phyloP scores from a whole-genome alignment of 2,113 vertebrate species.

The Muntiacus muntjak region DNA sequence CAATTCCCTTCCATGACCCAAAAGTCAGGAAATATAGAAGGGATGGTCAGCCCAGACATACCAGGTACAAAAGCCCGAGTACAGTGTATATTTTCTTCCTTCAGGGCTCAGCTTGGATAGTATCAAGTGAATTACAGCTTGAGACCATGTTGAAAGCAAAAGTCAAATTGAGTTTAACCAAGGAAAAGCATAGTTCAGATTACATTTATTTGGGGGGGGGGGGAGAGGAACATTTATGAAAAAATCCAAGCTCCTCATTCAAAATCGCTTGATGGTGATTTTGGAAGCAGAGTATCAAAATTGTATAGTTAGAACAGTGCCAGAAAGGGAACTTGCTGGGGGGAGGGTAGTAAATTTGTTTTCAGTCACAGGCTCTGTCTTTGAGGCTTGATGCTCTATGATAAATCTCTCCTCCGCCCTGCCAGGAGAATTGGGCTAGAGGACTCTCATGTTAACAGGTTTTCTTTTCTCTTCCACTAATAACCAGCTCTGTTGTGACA shows the following conservation, averaged over 20 bases:
- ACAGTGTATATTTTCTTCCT: background rate
- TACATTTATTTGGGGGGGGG: background rate
- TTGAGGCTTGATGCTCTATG: background rate
- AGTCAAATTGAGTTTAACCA: background rate
- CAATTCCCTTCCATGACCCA: background rate
- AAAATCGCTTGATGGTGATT: background rate
- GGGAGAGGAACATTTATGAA: background rate
- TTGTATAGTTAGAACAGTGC: background rate
- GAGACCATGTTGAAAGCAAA: background rate
- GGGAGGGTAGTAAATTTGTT: background rate
- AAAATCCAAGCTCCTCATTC: background rate
- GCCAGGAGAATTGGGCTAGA: background rate
- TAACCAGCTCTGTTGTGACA: constrained; percentile 15
- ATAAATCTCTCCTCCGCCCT: background rate
- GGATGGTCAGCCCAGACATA: background rate
- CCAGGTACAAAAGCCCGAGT: accelerated
- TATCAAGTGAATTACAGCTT: background rate
- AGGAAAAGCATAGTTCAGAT: background rate
- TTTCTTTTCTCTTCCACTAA: constrained; percentile 47
- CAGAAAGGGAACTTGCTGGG: background rate
- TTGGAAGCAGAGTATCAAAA: background rate
- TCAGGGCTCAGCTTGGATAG: background rate
- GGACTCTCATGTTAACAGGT: constrained; percentile 4
- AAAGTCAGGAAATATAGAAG: background rate
- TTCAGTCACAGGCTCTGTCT: background rate